Evolutionary conservation across 2,113 vertebrate species (phyloP), one percentile per base, ranked within the genome.

Genomic region (Chaetodon trifascialis): DNA sequence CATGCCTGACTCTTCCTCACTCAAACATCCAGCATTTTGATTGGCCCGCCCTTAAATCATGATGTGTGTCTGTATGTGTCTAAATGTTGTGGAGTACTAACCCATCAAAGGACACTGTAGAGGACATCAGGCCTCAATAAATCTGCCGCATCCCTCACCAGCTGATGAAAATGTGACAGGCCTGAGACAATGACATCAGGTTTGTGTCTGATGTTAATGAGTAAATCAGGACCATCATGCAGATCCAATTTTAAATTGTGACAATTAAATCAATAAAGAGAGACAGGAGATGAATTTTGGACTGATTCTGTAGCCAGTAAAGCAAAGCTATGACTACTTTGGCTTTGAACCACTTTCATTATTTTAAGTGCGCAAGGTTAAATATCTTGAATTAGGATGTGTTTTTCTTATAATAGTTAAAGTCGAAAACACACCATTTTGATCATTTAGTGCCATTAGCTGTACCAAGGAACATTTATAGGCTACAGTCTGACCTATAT

Each of bases 341-440:
- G 76, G 70, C 77, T 79, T 21, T 46, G 58, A 65, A 40, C 63
- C 72, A 46, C 42, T 76, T 84, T 82, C 12, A 83, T 90, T 69
- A 75, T n/a, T 66, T 34, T 40, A n/a, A 80, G 56, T 73, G 38
- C 40, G 19, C 47, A 56, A 65, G 75, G 36, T 62, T 58, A 21
- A 75, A 74, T 8, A n/a, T n/a, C 9, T 55, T 67, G 1, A n/a
- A 52, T 36, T 34, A 73, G 78, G 69, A 60, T 36, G 5, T 17
- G 11, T 38, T 56, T 8, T 15, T 14, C 44, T 34, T 36, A 1
- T 16, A 51, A 51, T 21, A 21, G 9, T 5, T 54, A 1, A 21
- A 40, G 16, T n/a, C 44, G 11, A 40, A 66, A 81, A 62, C 11
- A 21, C 70, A 49, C 14, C 11, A 25, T 78, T 54, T 82, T 14